phyloP scores from a whole-genome alignment of 2,888 invertebrate genomes.

The Hoplodrina ambigua region DNA sequence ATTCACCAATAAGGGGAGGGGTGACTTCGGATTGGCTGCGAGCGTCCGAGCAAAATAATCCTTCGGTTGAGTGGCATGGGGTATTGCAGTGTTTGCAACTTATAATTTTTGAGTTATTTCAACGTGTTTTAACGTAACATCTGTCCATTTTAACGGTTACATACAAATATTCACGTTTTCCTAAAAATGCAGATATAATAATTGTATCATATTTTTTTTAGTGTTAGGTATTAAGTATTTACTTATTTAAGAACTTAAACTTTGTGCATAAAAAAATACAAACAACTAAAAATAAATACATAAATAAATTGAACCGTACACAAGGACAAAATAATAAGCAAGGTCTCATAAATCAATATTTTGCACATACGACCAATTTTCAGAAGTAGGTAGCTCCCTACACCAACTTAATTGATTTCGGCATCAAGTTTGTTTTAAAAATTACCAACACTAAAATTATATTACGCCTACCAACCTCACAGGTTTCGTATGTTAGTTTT shows the following conservation, averaged over 20 bases:
- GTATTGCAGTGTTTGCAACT: conserved; percentile 63
- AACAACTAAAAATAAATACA: too few relatives aligned
- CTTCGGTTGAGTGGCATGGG: conserved; percentile 82
- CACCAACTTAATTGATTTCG: conserved; percentile 1
- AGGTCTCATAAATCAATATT: too few relatives aligned
- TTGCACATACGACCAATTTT: too few relatives aligned
- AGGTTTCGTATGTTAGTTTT: conserved; percentile 39
- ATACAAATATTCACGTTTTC: background rate
- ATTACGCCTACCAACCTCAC: conserved; percentile 2
- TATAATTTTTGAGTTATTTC: conserved; percentile 43
- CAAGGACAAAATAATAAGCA: too few relatives aligned
- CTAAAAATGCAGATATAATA: background rate
- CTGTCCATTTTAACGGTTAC: background rate
- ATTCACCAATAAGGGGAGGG: conserved; percentile 88
- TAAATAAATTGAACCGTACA: too few relatives aligned
- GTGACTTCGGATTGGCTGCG: conserved; percentile 84
- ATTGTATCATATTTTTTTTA: too few relatives aligned
- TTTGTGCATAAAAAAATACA: too few relatives aligned
- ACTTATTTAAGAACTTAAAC: too few relatives aligned
- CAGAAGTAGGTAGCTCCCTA: too few relatives aligned
- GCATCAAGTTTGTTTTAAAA: conserved; percentile 17
- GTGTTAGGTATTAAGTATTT: too few relatives aligned
- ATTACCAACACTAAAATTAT: conserved; percentile 35
- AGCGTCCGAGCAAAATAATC: conserved; percentile 85
- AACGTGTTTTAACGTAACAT: conserved; percentile 3